These are phyloP conservation scores for Odontamblyopus rebecca DNA, from an alignment of 2,797 vertebrate genomes.

Conservation along the genomic window DNA sequence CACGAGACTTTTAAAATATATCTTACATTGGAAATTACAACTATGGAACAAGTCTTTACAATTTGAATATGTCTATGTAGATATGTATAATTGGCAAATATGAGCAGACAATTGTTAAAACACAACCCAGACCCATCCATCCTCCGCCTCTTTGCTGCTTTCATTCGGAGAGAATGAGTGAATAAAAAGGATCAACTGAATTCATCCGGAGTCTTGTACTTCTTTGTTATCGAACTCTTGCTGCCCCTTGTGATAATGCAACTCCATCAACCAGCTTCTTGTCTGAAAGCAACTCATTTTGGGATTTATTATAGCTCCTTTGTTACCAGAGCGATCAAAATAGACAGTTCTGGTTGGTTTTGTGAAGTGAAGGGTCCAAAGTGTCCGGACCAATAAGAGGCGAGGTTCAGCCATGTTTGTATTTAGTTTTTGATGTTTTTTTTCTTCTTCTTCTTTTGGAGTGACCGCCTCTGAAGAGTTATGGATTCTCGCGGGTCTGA, in stretches of 20 bases:
- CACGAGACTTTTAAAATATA: constrained; percentile 87
- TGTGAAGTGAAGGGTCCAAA: constrained; percentile 52
- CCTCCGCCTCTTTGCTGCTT: constrained; percentile 48
- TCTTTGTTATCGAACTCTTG: constrained; percentile 51
- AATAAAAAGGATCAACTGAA: constrained; percentile 70
- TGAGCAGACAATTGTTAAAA: constrained; percentile 84
- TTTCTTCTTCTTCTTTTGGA: constrained; percentile 24
- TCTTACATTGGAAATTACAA: constrained; percentile 89
- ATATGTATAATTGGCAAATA: constrained; percentile 83
- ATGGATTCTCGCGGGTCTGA: constrained; percentile 45
- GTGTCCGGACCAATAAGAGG: constrained; percentile 69
- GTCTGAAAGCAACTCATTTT: constrained; percentile 63
- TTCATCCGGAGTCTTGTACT: constrained; percentile 58
- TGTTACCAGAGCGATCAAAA: constrained; percentile 56
- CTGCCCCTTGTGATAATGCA: constrained; percentile 61
- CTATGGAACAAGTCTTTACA: constrained; percentile 90
- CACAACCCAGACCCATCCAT: constrained; percentile 53
- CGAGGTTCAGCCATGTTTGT: constrained; percentile 59
- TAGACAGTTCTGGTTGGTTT: constrained; percentile 65
- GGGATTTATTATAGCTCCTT: constrained; percentile 66
- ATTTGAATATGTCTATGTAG: constrained; percentile 86
- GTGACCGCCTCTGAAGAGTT: constrained; percentile 60
- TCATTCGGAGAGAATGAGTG: constrained; percentile 69
- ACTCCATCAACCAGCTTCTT: constrained; percentile 55
- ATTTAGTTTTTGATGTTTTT: not conserved